Conservation (phyloP, 1,140 invertebrate species). For the Acyrthosiphon pisum region DNA sequence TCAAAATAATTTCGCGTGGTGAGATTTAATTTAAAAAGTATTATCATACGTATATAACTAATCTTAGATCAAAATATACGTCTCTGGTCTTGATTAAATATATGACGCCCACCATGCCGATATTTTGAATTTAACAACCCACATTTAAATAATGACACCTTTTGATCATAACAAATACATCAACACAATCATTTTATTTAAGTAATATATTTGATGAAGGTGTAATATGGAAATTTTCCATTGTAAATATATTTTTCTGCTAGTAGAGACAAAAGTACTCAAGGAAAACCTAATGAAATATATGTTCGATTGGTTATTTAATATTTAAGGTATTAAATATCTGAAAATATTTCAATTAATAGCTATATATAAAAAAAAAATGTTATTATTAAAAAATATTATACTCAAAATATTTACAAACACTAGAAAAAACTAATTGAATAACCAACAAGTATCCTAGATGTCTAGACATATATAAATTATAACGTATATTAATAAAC, state of each 20-base stretch:
- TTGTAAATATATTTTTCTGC: background rate
- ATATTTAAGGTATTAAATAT: background rate
- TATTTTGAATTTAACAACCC: slow-evolving; percentile 3
- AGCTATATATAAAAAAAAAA: too few species aligned
- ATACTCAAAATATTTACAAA: too few species aligned
- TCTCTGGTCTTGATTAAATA: background rate
- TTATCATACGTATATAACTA: slow-evolving; percentile 1
- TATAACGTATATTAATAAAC: background rate
- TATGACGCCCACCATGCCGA: background rate
- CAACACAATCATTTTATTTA: background rate
- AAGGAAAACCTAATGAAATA: background rate
- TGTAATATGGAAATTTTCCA: background rate
- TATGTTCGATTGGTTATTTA: background rate
- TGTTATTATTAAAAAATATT: background rate
- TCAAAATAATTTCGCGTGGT: slow-evolving; percentile 22
- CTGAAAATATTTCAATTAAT: background rate
- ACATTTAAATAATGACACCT: slow-evolving; percentile 1
- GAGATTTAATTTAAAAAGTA: slow-evolving; percentile 2
- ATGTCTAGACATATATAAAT: background rate
- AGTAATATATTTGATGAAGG: background rate
- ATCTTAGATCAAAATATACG: background rate
- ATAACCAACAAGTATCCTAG: too few species aligned
- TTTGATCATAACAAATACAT: slow-evolving; percentile 14
- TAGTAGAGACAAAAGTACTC: background rate
- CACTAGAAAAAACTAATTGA: too few species aligned